Conservation (phyloP, 2,888 invertebrate genomes). For the Apomyelois bistriatella region DNA sequence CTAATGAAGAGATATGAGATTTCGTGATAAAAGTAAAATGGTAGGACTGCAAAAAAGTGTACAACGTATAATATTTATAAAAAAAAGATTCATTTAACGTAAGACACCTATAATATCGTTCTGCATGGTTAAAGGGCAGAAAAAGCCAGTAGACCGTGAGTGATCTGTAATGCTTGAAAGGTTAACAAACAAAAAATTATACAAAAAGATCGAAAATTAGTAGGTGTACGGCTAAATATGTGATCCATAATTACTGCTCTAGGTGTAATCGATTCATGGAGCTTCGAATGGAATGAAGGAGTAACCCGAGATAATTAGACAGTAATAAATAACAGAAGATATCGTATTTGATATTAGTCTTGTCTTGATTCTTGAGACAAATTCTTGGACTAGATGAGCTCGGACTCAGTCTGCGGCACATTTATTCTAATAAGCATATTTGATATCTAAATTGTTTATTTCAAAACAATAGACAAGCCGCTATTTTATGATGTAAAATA, state of each 20-base stretch:
- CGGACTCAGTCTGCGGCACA: too few species aligned
- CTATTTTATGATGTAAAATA: too few species aligned
- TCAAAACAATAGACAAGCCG: too few species aligned
- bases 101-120: slow-evolving; percentile 1
- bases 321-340: not conserved
- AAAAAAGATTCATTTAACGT: not conserved
- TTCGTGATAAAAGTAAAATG: too few species aligned
- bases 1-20: too few species aligned
- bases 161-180: slow-evolving; percentile 10
- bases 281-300: not conserved
- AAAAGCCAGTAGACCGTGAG: slow-evolving; percentile 2
- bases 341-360: too few species aligned
- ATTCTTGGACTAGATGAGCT: too few species aligned
- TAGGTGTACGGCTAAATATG: slow-evolving; percentile 3
- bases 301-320: not conserved
- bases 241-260: not conserved
- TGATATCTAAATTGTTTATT: too few species aligned
- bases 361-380: too few species aligned
- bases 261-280: slow-evolving; percentile 7
- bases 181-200: slow-evolving; percentile 6
- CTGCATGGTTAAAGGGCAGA: slow-evolving; percentile 10
- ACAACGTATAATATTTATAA: too few species aligned
- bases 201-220: slow-evolving; percentile 12
- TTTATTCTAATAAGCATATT: too few species aligned
- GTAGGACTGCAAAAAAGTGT: too few species aligned